Evolutionary conservation across 2,888 invertebrate genomes (phyloP).

Genomic region (Onthophagus sagittarius): DNA sequence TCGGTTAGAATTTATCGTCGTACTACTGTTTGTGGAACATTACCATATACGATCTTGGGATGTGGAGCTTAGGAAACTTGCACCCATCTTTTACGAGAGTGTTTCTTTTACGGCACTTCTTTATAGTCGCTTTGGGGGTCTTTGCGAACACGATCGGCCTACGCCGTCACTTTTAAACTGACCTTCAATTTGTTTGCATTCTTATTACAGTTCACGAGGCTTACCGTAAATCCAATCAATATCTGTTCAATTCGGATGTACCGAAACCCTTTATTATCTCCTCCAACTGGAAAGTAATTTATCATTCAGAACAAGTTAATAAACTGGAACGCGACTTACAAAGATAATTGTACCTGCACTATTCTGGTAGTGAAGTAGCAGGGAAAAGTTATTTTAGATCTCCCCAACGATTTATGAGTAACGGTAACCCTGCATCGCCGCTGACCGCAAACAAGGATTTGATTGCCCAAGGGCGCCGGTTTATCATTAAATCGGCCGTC

Average conservation of each 20-base stretch:
- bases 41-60: constrained; percentile 3
- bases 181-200: not conserved
- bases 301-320: not conserved
- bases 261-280: not conserved
- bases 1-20: constrained; percentile 1
- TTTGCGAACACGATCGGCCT: not conserved
- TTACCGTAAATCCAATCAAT: not conserved
- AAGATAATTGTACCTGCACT: not conserved
- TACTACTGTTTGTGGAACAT: constrained; percentile 8
- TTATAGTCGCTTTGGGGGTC: not conserved
- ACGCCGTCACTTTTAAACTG: no score
- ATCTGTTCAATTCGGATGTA: not conserved
- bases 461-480: not conserved
- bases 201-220: not conserved
- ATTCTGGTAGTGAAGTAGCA: not conserved
- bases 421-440: not conserved
- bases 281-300: not conserved
- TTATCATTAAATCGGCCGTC: not conserved
- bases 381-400: not conserved
- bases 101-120: not conserved
- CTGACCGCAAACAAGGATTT: not conserved
- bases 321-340: not conserved
- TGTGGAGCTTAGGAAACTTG: not conserved
- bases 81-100: not conserved
- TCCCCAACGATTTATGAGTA: not conserved